Percentiles rank a stretch among this genome's conserved stretches.
phyloP scores from a whole-genome alignment of 1,140 invertebrate species.

The Diorhabda carinulata region DNA sequence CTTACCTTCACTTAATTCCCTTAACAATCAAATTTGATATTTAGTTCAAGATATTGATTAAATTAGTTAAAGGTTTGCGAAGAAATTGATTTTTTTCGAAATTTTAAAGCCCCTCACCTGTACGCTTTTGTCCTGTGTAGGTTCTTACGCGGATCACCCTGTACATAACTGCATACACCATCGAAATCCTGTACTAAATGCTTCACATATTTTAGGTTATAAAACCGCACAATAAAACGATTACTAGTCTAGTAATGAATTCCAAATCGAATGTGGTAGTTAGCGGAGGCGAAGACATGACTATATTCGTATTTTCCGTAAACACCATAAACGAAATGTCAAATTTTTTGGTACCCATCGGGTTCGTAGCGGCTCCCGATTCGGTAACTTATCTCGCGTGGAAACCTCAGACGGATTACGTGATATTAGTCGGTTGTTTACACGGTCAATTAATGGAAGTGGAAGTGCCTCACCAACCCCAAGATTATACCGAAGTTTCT shows the following conservation, averaged over 20 bases:
- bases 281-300: slow-evolving; percentile 60
- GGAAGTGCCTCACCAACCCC: slow-evolving; percentile 48
- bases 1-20: too few species aligned
- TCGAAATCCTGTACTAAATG: too few species aligned
- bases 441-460: slow-evolving; percentile 55
- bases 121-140: too few species aligned
- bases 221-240: slow-evolving; percentile 62
- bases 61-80: too few species aligned
- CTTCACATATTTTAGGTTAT: slow-evolving; percentile 49
- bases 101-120: too few species aligned
- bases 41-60: too few species aligned
- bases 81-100: too few species aligned
- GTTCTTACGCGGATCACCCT: too few species aligned
- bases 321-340: slow-evolving; percentile 11
- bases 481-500: slow-evolving; percentile 48
- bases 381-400: slow-evolving; percentile 61
- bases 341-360: slow-evolving; percentile 56
- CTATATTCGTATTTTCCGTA: slow-evolving; percentile 63
- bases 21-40: too few species aligned
- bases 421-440: slow-evolving; percentile 54
- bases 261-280: slow-evolving; percentile 54
- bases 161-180: too few species aligned
- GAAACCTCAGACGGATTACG: slow-evolving; percentile 41
- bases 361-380: slow-evolving; percentile 60
- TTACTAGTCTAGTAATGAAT: slow-evolving; percentile 62